A percentile compares a stretch with the other conserved stretches of the same genome.
Evolutionary conservation across 1,140 invertebrate genomes (phyloP).

Genomic region (Drosophila navojoa): DNA sequence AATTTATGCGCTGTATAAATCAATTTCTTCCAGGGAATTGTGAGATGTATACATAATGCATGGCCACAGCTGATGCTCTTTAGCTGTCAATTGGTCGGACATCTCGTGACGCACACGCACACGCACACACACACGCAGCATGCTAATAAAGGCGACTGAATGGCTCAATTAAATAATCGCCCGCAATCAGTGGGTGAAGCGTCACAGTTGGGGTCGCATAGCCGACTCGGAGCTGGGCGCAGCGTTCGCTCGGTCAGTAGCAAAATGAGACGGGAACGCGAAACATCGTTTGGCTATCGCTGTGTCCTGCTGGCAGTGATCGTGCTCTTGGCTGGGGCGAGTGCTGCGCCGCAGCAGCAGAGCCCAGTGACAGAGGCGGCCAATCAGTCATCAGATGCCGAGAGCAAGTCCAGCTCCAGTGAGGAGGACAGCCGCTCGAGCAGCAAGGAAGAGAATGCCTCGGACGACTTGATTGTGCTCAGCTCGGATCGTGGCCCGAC

Average conservation of each 20-base stretch:
- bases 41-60: not conserved
- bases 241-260: constrained; percentile 11
- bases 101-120: constrained; percentile 16
- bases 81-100: constrained; percentile 20
- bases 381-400: not conserved
- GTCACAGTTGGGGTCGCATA: not conserved
- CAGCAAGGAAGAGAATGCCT: constrained; percentile 30
- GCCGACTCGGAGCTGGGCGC: not conserved
- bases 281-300: constrained; percentile 12
- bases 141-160: constrained; percentile 10
- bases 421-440: constrained; percentile 35
- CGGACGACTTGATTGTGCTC: constrained; percentile 74
- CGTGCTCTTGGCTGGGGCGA: not conserved
- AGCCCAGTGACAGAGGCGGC: constrained; percentile 18
- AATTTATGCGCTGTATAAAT: constrained; percentile 21
- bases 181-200: constrained; percentile 15
- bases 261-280: constrained; percentile 26
- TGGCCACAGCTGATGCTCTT: not conserved
- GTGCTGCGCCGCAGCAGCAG: constrained; percentile 18
- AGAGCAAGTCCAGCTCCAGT: constrained; percentile 35
- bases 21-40: constrained; percentile 9
- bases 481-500: not conserved
- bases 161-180: constrained; percentile 76
- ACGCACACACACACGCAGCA: not conserved
- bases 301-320: constrained; percentile 8